Evolutionary conservation across 2,888 invertebrate species (phyloP), one percentile per base, ranked within the genome.

Genomic region (Thymelicus lineola): DNA sequence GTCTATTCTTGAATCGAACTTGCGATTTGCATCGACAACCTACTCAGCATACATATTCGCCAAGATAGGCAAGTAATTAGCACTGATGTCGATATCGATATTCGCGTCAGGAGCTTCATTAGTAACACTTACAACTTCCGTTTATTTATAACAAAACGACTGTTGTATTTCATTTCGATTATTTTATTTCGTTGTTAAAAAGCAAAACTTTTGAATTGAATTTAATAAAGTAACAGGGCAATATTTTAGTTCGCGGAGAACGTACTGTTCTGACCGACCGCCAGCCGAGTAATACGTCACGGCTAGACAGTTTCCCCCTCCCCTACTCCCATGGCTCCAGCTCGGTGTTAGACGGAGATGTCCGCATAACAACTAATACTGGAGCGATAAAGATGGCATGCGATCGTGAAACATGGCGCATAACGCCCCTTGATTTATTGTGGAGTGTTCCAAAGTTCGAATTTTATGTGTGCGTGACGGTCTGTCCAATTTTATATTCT

Each of bases 341-440:
- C 87, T 89, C 84, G 83, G 82, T 81, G 88, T 82, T 81, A 86
- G 85, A 91, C 83, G 73, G 88, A 82, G 90, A 91, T 82, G 81
- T 82, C 82, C 77, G 76, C 79, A 91, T 84, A 77, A 82, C 80
- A 79, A 83, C 84, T 82, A 74, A 75, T 77, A 70, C 76, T 79
- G 79, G 93, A 83, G 88, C 75, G 87, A 93, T 81, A 86, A 88
- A 87, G 90, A 91, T 79, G 80, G 84, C 82, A 80, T 78, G 82
- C 84, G 82, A 88, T 87, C 86, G 89, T 93, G 91, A 93, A 94
- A 94, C 93, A 94, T 94, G 94, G 94, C 94, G 94, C 89, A 94
- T 91, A 93, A 93, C 94, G 93, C 94, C 93, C 92, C 93, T 91
- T 94, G 93, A 94, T 94, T 94, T 93, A 94, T 94, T 85, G 86